Conservation (phyloP, 2,113 vertebrate genomes). For the Hyla sarda region DNA sequence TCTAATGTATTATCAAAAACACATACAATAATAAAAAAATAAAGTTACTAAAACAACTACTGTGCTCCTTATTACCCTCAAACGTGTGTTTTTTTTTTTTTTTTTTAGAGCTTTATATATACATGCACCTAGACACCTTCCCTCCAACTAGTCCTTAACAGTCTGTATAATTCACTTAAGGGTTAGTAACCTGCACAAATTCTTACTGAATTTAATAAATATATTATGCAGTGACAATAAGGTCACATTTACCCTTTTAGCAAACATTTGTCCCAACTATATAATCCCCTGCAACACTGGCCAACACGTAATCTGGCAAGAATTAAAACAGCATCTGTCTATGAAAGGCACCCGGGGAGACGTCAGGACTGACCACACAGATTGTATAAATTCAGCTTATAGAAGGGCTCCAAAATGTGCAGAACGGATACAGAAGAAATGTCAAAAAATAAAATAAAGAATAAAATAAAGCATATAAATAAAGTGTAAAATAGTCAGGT, state of each 20-base stretch:
- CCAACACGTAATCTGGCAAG: slow-evolving; percentile 12
- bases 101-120: too few relatives aligned
- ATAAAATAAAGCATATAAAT: too few relatives aligned
- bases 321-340: slow-evolving; percentile 44
- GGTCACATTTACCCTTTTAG: slow-evolving; percentile 29
- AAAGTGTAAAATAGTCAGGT: too few relatives aligned
- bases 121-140: neutral
- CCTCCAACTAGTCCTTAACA: neutral
- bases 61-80: too few relatives aligned
- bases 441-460: too few relatives aligned
- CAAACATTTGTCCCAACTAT: slow-evolving; percentile 6
- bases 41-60: too few relatives aligned
- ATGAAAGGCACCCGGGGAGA: slow-evolving; percentile 1
- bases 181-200: neutral
- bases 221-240: neutral
- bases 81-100: too few relatives aligned
- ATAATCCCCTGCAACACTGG: slow-evolving; percentile 44
- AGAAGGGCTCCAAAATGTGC: neutral
- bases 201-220: neutral
- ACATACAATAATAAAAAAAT: too few relatives aligned
- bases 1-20: too few relatives aligned
- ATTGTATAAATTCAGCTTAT: neutral
- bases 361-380: neutral
- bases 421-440: too few relatives aligned
- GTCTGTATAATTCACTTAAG: neutral